A percentile compares a stretch with the other conserved stretches of the same genome.
Conservation (phyloP, 2,113 vertebrate genomes). For the Stigmatopora argus region DNA sequence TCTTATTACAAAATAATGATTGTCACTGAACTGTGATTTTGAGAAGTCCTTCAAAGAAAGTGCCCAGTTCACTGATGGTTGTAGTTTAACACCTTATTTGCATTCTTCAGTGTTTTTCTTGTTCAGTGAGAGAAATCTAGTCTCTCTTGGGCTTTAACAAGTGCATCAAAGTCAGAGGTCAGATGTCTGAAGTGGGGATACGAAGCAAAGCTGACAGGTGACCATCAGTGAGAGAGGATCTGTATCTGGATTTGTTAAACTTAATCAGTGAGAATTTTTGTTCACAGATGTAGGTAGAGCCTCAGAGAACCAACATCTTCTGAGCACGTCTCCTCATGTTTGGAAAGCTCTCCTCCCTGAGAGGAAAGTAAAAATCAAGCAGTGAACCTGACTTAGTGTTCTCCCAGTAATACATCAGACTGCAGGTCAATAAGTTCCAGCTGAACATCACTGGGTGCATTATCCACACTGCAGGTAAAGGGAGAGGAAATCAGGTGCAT, state of each 20-base stretch:
- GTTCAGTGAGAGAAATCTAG: slow-evolving; percentile 7
- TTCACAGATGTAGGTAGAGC: no score
- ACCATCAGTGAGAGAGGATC: not conserved
- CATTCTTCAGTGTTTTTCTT: not conserved
- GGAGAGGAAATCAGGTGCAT: not conserved
- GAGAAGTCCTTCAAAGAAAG: no score
- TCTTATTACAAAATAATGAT: no score
- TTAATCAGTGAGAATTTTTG: slow-evolving; percentile 4
- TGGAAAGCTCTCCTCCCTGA: slow-evolving; percentile 39
- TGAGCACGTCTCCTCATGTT: slow-evolving; percentile 32
- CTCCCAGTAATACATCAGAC: not conserved
- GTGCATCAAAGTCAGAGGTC: slow-evolving; percentile 18
- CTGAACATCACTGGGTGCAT: not conserved
- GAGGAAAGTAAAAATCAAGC: slow-evolving; percentile 5
- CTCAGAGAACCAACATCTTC: no score
- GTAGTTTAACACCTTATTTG: no score
- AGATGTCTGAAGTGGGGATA: slow-evolving; percentile 15
- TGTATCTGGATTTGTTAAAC: slow-evolving; percentile 3
- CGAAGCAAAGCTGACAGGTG: slow-evolving; percentile 13
- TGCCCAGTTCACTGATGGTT: no score
- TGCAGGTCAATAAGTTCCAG: not conserved
- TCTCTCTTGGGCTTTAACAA: slow-evolving; percentile 23
- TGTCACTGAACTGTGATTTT: no score
- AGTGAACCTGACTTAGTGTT: not conserved
- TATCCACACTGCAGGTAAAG: not conserved